A percentile compares a stretch with the other conserved stretches of the same genome.
phyloP scores from a whole-genome alignment of 1,140 invertebrate species.

The Aethina tumida region DNA sequence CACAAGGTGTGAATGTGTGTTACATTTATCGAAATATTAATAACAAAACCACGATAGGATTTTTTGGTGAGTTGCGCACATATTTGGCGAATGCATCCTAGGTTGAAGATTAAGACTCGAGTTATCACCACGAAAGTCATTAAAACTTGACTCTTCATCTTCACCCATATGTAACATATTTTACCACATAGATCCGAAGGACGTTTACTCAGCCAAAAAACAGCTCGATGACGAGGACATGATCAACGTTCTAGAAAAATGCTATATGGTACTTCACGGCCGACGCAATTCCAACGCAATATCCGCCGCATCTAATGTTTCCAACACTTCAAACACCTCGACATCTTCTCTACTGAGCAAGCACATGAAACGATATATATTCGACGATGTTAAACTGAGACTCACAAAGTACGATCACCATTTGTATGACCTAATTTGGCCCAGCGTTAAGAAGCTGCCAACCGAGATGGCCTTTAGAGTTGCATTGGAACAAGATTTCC shows the following conservation, averaged over 20 bases:
- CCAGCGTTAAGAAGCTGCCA: constrained; percentile 61
- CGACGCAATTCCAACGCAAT: constrained; percentile 35
- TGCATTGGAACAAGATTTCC: constrained; percentile 52
- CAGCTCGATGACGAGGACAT: constrained; percentile 55
- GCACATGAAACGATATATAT: constrained; percentile 45
- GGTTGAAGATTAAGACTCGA: too few relatives aligned
- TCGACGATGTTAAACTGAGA: constrained; percentile 57
- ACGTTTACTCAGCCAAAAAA: constrained; percentile 57
- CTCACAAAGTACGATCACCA: constrained; percentile 67
- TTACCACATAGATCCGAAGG: constrained; percentile 47
- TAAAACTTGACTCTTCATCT: background rate
- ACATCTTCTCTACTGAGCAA: constrained; percentile 11
- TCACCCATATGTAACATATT: constrained; percentile 2
- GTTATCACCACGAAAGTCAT: background rate
- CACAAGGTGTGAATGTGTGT: background rate
- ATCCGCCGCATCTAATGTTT: constrained; percentile 33
- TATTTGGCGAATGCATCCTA: too few relatives aligned
- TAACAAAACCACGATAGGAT: too few relatives aligned
- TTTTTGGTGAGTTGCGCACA: too few relatives aligned
- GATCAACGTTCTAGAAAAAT: constrained; percentile 58
- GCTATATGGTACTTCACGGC: constrained; percentile 55
- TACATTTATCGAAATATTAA: too few relatives aligned
- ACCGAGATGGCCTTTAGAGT: constrained; percentile 38
- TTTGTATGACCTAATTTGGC: constrained; percentile 72
- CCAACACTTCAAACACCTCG: too few relatives aligned